Evolutionary conservation across 2,113 vertebrate species (phyloP).

Genomic region (Muntiacus muntjak): DNA sequence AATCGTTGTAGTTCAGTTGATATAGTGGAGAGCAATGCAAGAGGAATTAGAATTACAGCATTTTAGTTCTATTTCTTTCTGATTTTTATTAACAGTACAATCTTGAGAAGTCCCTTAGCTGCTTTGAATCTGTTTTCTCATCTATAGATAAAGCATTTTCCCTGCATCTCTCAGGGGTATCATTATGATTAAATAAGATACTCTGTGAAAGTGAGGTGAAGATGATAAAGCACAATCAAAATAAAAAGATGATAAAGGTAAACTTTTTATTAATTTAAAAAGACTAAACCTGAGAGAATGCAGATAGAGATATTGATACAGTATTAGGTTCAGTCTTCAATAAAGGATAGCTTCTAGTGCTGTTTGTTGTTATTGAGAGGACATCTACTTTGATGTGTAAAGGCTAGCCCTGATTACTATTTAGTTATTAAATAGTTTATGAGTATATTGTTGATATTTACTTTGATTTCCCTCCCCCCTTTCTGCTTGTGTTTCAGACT

Average conservation of each 20-base stretch:
- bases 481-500: constrained; percentile 83
- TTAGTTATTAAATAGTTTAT: constrained; percentile 15
- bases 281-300: not conserved
- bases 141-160: not conserved
- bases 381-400: not conserved
- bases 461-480: not conserved
- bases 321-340: not conserved
- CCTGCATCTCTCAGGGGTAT: not conserved
- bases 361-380: not conserved
- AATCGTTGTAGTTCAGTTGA: not conserved
- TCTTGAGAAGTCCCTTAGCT: not conserved
- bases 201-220: constrained; percentile 27
- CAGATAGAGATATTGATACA: not conserved
- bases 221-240: not conserved
- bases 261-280: not conserved
- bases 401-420: not conserved
- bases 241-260: not conserved
- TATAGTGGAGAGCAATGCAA: not conserved
- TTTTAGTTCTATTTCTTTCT: constrained; percentile 2
- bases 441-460: constrained; percentile 17
- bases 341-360: not conserved
- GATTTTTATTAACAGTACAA: not conserved
- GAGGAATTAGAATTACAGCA: not conserved
- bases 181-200: not conserved
- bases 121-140: constrained; percentile 28